phyloP scores from a whole-genome alignment of 2,113 vertebrate genomes.

The Microtus richardsoni region DNA sequence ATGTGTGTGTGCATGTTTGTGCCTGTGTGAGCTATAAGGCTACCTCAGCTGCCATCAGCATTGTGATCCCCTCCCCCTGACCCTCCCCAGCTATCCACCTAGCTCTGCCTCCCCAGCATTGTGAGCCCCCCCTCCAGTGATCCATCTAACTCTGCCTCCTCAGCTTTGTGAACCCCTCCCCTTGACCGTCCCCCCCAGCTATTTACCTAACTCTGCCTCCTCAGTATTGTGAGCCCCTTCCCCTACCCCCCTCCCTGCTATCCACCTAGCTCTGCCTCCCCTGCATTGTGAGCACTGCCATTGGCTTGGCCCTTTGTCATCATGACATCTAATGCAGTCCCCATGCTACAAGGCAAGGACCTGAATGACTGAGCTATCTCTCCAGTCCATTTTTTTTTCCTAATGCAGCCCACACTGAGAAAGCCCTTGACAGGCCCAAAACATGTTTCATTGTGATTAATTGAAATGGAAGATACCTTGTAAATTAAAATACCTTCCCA shows the following conservation, averaged over 20 bases:
- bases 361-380: no score
- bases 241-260: no score
- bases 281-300: no score
- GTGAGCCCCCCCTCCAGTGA: rapidly evolving
- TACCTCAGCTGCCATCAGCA: background rate
- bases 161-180: background rate
- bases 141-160: no score
- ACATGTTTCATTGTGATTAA: constrained; percentile 4
- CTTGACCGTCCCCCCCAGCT: background rate
- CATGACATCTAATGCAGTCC: background rate
- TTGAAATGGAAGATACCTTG: constrained; percentile 17
- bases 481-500: background rate
- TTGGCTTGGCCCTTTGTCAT: background rate
- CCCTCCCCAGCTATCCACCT: no score
- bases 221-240: no score
- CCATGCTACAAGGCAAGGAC: background rate
- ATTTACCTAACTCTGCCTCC: no score
- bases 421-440: background rate
- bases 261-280: no score
- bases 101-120: background rate
- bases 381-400: background rate
- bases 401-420: background rate
- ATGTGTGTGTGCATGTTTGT: background rate
- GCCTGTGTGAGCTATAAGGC: background rate
- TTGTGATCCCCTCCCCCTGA: no score